Base-by-base conservation (phyloP, 1,140 invertebrate species). In the Galendromus occidentalis region DNA sequence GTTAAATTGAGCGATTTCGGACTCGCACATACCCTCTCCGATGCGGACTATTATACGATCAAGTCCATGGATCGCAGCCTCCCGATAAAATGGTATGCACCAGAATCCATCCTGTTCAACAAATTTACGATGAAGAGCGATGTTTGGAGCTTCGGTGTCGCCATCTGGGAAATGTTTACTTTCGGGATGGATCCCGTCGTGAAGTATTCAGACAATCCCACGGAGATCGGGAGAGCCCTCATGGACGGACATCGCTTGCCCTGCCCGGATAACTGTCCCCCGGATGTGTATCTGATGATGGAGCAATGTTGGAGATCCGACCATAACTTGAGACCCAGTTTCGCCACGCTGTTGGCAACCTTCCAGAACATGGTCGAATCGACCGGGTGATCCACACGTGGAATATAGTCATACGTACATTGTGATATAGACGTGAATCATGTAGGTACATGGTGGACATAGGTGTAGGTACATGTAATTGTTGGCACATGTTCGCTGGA, bases 1-100 rank as follows among this genome's bases (percentile, higher is more conserved):
- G 86, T 91, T 0, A 93, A 94, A 77, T 92, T 94, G 66, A 88
- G 87, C 4, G 90, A 93, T 74, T 94, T 93, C 77, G 90, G 89
- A 6, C 77, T 94, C 29, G 87, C 89, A 7, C 33, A 39, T 6
- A 85, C 88, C 73, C 81, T 85, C 22, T 84, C 85, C 65, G 84
- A 83, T 29, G 84, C 85, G 70, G 87, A 89, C 70, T 92, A 91
- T 72, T 73, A 73, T 42, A 22, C 42, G 30, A 81, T 84, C 59
- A 76, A 86, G 20, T 82, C 84, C 73, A 89, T 71, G n/a, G 45
- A 70, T 1, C 65, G 75, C 22, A 66, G 69, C 42, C 39, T 75
- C 6, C 74, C 75, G 20, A 47, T 75, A 9, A 39, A 70, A 30
- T 76, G 75, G 75, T 76, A 67, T 76, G 87, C 90, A 0, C 87